Percentiles rank a stretch among this genome's conserved stretches.
Evolutionary conservation across 2,888 invertebrate genomes (phyloP).

Genomic region (Carabus problematicus): DNA sequence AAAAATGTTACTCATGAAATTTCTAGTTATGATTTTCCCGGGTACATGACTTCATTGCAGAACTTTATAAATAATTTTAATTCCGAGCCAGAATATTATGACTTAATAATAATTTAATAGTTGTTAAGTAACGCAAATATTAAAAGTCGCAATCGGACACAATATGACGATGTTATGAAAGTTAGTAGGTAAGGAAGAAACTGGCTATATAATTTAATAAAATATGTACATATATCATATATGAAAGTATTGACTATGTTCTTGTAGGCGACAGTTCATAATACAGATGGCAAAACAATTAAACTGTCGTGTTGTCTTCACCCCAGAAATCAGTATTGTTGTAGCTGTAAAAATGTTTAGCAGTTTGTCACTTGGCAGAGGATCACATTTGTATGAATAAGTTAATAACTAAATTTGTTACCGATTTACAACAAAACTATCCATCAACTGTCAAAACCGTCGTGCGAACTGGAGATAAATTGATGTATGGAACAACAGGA

Average conservation of each 20-base stretch:
- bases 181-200: constrained; percentile 31
- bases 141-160: constrained; percentile 27
- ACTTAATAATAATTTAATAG: constrained; percentile 9
- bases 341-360: constrained; percentile 77
- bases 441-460: constrained; percentile 87
- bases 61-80: constrained; percentile 48
- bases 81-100: constrained; percentile 15
- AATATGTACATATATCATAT: constrained; percentile 49
- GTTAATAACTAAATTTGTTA: constrained; percentile 78
- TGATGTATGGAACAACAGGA: constrained; percentile 56
- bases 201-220: constrained; percentile 41
- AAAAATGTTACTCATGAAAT: constrained; percentile 49
- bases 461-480: constrained; percentile 83
- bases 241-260: constrained; percentile 46
- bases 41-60: constrained; percentile 54
- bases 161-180: constrained; percentile 35
- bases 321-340: constrained; percentile 74
- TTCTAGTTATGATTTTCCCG: constrained; percentile 53
- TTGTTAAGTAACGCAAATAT: not conserved
- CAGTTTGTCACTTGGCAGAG: constrained; percentile 80
- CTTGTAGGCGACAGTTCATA: constrained; percentile 62
- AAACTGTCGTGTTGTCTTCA: constrained; percentile 72
- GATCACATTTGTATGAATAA: constrained; percentile 81
- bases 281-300: constrained; percentile 68
- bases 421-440: constrained; percentile 74